phyloP scores from a whole-genome alignment of 2,888 invertebrate genomes.

The Drosophila yooni region DNA sequence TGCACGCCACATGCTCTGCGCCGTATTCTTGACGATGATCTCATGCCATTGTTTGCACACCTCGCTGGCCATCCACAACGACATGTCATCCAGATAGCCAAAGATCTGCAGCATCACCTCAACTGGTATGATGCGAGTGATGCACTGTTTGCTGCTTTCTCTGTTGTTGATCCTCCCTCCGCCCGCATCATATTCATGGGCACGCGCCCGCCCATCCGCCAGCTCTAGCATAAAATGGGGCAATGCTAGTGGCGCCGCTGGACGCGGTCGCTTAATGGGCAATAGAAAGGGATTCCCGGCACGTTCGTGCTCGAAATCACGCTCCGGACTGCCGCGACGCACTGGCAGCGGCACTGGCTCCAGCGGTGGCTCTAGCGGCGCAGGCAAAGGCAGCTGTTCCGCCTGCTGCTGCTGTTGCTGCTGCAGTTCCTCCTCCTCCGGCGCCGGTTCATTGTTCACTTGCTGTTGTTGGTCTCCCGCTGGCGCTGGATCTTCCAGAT shows the following conservation, averaged over 20 bases:
- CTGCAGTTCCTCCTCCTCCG: slow-evolving; percentile 25
- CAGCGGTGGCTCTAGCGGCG: slow-evolving; percentile 24
- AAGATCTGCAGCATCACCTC: slow-evolving; percentile 94
- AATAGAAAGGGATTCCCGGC: slow-evolving; percentile 67
- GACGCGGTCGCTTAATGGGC: slow-evolving; percentile 79
- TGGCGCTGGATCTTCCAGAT: slow-evolving; percentile 71
- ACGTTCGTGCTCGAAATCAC: slow-evolving; percentile 63
- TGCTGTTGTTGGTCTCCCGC: slow-evolving; percentile 64
- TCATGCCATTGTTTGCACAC: slow-evolving; percentile 94
- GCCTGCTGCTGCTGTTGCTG: slow-evolving; percentile 13
- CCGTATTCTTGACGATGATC: slow-evolving; percentile 91
- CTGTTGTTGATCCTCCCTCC: slow-evolving; percentile 7
- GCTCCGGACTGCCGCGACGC: slow-evolving; percentile 61
- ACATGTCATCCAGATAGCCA: slow-evolving; percentile 95
- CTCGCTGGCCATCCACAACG: slow-evolving; percentile 94
- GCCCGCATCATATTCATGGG: slow-evolving; percentile 57
- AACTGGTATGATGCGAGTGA: slow-evolving; percentile 81
- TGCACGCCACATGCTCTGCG: slow-evolving; percentile 92
- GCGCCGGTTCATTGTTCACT: slow-evolving; percentile 36
- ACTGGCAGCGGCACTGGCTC: slow-evolving; percentile 41
- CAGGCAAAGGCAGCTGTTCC: slow-evolving; percentile 12
- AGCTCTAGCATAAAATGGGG: slow-evolving; percentile 83
- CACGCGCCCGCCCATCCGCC: slow-evolving; percentile 77
- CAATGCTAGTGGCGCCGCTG: slow-evolving; percentile 79
- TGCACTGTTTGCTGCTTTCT: slow-evolving; percentile 47